Evolutionary conservation across 37 sponge, comb jelly and placozoan species (phyloP).

Genomic region (Agelas oroides): DNA sequence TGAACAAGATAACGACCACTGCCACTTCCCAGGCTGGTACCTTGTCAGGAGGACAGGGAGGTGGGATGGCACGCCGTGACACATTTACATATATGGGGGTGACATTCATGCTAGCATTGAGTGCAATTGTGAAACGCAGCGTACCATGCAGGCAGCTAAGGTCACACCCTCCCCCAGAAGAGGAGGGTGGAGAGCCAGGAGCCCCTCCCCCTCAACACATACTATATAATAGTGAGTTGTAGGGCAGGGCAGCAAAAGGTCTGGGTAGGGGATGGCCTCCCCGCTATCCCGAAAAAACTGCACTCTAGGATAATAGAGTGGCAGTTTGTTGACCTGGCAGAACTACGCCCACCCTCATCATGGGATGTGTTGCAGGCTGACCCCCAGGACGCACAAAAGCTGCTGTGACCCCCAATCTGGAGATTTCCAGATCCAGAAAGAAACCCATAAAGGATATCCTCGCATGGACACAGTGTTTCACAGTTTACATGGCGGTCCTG

Average conservation of each 20-base stretch:
- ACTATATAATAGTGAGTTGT: too few species aligned
- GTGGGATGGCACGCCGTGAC: not conserved
- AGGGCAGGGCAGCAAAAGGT: not conserved
- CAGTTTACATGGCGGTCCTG: not conserved
- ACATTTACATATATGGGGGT: not conserved
- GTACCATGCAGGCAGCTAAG: too few species aligned
- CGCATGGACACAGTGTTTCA: not conserved
- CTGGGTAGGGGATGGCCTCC: not conserved
- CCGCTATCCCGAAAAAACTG: not conserved
- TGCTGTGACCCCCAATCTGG: not conserved
- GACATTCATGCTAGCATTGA: not conserved
- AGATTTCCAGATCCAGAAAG: not conserved
- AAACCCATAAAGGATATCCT: slow-evolving; percentile 15
- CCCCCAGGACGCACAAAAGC: not conserved
- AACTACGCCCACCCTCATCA: not conserved
- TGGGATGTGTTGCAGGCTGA: slow-evolving; percentile 7
- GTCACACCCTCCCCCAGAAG: too few species aligned
- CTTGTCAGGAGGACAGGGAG: too few species aligned
- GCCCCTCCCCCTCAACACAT: too few species aligned
- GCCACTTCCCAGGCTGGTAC: not conserved
- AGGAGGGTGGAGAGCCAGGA: too few species aligned
- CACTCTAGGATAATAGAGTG: not conserved
- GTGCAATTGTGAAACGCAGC: slow-evolving; percentile 7
- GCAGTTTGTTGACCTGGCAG: not conserved
- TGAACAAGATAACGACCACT: slow-evolving; percentile 24